These are phyloP conservation scores for Epicauta chinensis DNA, from an alignment of 1,140 invertebrate genomes.

Conservation along the genomic window DNA sequence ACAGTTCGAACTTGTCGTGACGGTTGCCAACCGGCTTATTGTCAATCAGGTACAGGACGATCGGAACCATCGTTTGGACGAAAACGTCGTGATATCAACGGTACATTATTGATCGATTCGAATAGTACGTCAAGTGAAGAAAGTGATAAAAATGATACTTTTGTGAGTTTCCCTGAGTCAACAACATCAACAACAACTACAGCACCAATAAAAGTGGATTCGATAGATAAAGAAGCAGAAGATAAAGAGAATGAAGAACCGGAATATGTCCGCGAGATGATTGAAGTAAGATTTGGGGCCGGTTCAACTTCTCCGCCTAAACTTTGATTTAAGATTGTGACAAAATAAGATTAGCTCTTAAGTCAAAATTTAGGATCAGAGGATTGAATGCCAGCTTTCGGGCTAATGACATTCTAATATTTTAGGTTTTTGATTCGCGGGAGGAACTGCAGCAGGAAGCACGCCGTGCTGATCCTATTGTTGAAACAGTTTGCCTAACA, in stretches of 20 bases:
- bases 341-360: too few species aligned
- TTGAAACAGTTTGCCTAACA: slow-evolving; percentile 65
- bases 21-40: slow-evolving; percentile 83
- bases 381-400: too few species aligned
- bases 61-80: slow-evolving; percentile 76
- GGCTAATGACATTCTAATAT: slow-evolving; percentile 1
- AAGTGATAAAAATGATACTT: background rate
- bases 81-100: slow-evolving; percentile 54
- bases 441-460: slow-evolving; percentile 63
- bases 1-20: slow-evolving; percentile 83
- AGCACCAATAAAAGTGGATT: slow-evolving; percentile 8
- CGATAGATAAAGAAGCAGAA: slow-evolving; percentile 2
- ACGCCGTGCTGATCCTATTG: slow-evolving; percentile 49
- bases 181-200: background rate
- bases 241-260: slow-evolving; percentile 51
- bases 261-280: slow-evolving; percentile 80
- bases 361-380: too few species aligned
- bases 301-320: too few species aligned
- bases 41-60: slow-evolving; percentile 47
- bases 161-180: slow-evolving; percentile 9
- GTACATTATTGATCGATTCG: slow-evolving; percentile 33
- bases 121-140: slow-evolving; percentile 10
- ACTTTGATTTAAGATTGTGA: too few species aligned
- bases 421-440: slow-evolving; percentile 60
- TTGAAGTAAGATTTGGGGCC: slow-evolving; percentile 62